A percentile compares a stretch with the other conserved stretches of the same genome.
These are phyloP conservation scores for Lasioglossum zephyrum DNA, from an alignment of 2,888 invertebrate genomes.

Conservation along the genomic window DNA sequence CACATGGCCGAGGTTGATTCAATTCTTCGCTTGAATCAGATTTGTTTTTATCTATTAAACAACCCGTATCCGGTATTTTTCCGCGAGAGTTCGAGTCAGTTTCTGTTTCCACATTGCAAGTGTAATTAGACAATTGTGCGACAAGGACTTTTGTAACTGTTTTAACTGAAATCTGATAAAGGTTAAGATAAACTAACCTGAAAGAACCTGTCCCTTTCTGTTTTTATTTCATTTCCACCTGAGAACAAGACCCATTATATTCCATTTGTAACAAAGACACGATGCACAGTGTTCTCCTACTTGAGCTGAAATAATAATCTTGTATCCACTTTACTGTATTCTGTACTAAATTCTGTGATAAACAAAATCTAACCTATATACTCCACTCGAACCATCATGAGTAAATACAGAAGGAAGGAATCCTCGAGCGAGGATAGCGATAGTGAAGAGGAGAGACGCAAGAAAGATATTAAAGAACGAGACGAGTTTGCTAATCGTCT, in stretches of 20 bases:
- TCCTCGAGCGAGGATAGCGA: constrained; percentile 87
- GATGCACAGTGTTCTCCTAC: background rate
- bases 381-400: constrained; percentile 70
- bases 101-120: background rate
- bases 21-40: background rate
- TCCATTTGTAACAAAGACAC: background rate
- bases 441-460: constrained; percentile 92
- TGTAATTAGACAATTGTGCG: background rate
- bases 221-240: background rate
- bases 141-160: background rate
- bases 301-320: background rate
- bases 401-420: constrained; percentile 84
- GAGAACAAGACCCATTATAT: background rate
- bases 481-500: constrained; percentile 97
- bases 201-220: background rate
- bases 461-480: constrained; percentile 94
- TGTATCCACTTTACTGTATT: background rate
- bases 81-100: background rate
- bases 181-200: constrained; percentile 34
- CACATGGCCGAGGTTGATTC: background rate
- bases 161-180: background rate
- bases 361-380: constrained; percentile 35
- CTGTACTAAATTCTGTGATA: background rate
- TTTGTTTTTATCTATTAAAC: background rate
- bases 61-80: background rate